A percentile compares a stretch with the other conserved stretches of the same genome.
These are phyloP conservation scores for Drosophila busckii DNA, from an alignment of 1,140 invertebrate genomes.

Conservation along the genomic window DNA sequence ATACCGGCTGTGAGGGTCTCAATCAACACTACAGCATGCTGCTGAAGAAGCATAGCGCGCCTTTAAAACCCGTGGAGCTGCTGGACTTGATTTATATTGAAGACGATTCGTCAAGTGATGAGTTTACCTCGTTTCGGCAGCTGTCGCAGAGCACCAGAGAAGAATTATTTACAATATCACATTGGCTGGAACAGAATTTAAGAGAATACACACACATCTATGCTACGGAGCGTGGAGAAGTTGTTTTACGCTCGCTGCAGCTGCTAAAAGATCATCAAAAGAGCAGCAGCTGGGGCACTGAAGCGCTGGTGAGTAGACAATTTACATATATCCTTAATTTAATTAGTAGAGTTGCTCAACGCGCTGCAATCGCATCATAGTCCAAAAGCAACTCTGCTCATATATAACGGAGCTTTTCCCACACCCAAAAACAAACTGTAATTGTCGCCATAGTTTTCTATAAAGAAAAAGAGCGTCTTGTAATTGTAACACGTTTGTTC, in stretches of 20 bases:
- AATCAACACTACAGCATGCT: conserved; percentile 93
- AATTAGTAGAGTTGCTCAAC: no score
- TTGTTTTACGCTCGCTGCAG: conserved; percentile 87
- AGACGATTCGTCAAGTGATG: conserved; percentile 85
- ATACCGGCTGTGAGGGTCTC: conserved; percentile 81
- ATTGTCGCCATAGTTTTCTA: no score
- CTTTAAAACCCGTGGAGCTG: conserved; percentile 90
- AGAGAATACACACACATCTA: conserved; percentile 91
- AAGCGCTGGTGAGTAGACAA: conserved; percentile 62
- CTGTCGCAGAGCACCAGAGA: conserved; percentile 78
- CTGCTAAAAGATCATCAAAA: conserved; percentile 90
- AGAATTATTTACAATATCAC: conserved; percentile 88
- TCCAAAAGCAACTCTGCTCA: no score
- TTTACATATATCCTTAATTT: not conserved
- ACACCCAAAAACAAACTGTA: no score
- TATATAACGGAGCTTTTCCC: no score
- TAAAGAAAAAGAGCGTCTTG: no score
- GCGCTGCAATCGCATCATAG: no score
- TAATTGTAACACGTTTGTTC: no score
- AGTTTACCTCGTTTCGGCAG: conserved; percentile 76
- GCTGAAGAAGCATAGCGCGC: conserved; percentile 90
- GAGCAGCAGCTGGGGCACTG: conserved; percentile 85
- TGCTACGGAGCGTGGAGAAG: conserved; percentile 86
- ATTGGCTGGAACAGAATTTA: conserved; percentile 91
- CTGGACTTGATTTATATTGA: conserved; percentile 91